Base-by-base conservation (phyloP, 2,797 vertebrate genomes). In the Myoxocephalus aenaeus region DNA sequence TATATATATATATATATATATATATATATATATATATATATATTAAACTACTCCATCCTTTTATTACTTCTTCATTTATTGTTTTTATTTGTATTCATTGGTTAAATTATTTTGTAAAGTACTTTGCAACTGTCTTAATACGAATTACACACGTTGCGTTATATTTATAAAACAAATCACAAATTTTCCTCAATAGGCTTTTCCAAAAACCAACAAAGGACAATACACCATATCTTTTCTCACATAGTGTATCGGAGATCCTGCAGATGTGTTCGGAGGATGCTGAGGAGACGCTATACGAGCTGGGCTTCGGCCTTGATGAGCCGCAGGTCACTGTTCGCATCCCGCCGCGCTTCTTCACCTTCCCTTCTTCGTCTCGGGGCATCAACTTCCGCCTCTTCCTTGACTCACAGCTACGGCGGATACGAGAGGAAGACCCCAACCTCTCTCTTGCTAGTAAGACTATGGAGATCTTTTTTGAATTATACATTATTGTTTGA, bases 321-420 rank as follows among this genome's bases (percentile, higher is more conserved):
- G 96, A 96, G 84, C 94, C 92, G 0, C 95, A 95, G 83, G 93
- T 96, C 13, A 92, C 94, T 0, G 92, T 95, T 13, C 95, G 96
- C 40, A 95, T 98, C 65, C 97, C 98, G 0, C 72, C 95, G 2
- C 96, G 98, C 13, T 99, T 99, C 95, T 96, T 99, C 81, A 92
- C 90, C 25, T 95, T 94, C 56, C 96, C 96, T 0, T 99, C 97
- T 34, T 91, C 93, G 48, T 96, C 96, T 67, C 90, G 72, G 14
- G 98, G 98, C 83, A 97, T 99, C 77, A 95, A 97, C 90, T 97
- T 99, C 89, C 96, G 96, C 48, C 90, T 97, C 57, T 98, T 99
- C 82, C 91, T 98, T 61, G 96, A 96, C 84, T 95, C 97, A 3
- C 97, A 98, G 81, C 93, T 97, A 46, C 86, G 25, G 32, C 94